phyloP scores from a whole-genome alignment of 2,888 invertebrate genomes.

The Agrotis puta region DNA sequence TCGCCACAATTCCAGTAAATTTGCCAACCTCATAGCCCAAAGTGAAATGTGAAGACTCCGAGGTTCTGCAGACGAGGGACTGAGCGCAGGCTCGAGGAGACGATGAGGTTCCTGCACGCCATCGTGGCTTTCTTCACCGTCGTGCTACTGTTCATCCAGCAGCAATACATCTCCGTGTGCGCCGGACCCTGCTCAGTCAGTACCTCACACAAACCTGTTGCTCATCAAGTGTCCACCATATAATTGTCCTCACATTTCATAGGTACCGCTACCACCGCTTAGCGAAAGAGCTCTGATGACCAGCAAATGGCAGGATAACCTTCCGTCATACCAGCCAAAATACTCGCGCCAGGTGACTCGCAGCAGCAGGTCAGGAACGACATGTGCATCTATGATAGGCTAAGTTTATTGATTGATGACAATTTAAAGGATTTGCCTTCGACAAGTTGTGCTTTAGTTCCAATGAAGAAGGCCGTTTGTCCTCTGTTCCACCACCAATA shows the following conservation, averaged over 20 bases:
- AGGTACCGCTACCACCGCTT: constrained; percentile 39
- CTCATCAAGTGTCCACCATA: neutral
- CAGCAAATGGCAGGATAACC: constrained; percentile 49
- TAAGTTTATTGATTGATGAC: neutral
- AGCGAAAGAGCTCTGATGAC: constrained; percentile 51
- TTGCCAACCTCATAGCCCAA: neutral
- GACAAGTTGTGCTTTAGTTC: neutral
- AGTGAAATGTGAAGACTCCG: constrained; percentile 37
- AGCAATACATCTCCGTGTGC: constrained; percentile 53
- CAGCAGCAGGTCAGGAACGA: constrained; percentile 35
- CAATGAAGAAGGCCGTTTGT: neutral
- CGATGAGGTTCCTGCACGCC: constrained; percentile 71
- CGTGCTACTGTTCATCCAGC: constrained; percentile 69
- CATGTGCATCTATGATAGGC: constrained; percentile 23
- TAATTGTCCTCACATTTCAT: constrained; percentile 41
- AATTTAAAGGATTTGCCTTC: neutral
- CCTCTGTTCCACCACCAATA: too few species aligned
- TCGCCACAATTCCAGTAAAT: neutral
- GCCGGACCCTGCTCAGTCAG: constrained; percentile 67
- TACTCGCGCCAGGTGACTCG: constrained; percentile 30
- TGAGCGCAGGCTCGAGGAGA: constrained; percentile 22
- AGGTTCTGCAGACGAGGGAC: constrained; percentile 1
- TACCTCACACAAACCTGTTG: neutral
- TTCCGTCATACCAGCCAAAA: constrained; percentile 41
- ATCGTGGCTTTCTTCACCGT: constrained; percentile 70